Percentiles rank a stretch among this genome's conserved stretches.
Evolutionary conservation across 2,888 invertebrate genomes (phyloP).

Genomic region (Cheilosia grossa): DNA sequence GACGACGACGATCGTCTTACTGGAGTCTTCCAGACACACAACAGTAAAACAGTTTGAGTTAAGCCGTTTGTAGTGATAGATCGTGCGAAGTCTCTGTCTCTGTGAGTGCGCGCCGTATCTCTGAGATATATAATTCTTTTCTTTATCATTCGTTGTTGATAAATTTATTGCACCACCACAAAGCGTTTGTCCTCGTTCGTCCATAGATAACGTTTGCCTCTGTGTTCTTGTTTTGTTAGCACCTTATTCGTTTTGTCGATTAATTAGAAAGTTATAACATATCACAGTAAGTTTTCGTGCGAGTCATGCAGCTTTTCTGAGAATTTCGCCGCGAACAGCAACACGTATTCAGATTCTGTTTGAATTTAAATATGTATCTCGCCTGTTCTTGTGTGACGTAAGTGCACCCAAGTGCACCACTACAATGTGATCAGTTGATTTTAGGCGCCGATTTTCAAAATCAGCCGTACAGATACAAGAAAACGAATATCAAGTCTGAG

Average conservation of each 20-base stretch:
- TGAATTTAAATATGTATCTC: conserved; percentile 23
- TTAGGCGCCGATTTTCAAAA: conserved; percentile 22
- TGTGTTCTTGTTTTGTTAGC: conserved; percentile 38
- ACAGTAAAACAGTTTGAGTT: conserved; percentile 69
- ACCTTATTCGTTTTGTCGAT: conserved; percentile 27
- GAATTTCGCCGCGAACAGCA: conserved; percentile 51
- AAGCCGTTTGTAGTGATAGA: conserved; percentile 69
- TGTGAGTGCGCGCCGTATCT: conserved; percentile 60
- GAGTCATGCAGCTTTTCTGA: conserved; percentile 65
- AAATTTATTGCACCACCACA: conserved; percentile 42
- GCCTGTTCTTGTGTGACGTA: conserved; percentile 51
- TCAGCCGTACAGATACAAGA: not conserved
- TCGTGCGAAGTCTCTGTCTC: conserved; percentile 62
- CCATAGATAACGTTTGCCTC: conserved; percentile 35
- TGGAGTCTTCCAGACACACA: conserved; percentile 62
- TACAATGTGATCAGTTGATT: conserved; percentile 44
- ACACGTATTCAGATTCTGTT: conserved; percentile 9
- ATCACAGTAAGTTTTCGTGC: conserved; percentile 21
- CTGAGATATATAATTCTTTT: conserved; percentile 61
- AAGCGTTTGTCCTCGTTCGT: conserved; percentile 24
- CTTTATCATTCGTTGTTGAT: conserved; percentile 22
- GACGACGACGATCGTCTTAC: conserved; percentile 49
- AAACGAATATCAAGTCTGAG: conserved; percentile 16
- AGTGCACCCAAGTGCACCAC: conserved; percentile 38
- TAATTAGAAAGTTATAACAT: conserved; percentile 30